A percentile compares a stretch with the other conserved stretches of the same genome.
Conservation (phyloP, 2,797 vertebrate genomes). For the Poeciliopsis infans region DNA sequence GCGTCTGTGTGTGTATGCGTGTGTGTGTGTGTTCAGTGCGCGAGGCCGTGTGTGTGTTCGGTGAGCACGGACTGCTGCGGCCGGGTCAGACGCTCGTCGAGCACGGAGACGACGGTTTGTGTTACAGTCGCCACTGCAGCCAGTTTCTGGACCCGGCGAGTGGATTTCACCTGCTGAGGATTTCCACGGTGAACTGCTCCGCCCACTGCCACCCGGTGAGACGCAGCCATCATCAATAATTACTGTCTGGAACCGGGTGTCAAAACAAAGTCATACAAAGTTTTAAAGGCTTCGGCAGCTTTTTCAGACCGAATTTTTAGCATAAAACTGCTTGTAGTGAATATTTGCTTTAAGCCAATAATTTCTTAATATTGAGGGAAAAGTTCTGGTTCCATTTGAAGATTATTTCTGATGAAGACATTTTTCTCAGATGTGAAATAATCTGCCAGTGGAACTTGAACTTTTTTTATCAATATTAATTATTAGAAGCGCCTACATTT, state of each 20-base stretch:
- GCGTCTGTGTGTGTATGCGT: constrained; percentile 92
- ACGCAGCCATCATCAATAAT: not conserved
- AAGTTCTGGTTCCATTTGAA: no score
- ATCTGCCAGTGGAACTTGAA: no score
- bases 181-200: constrained; percentile 86
- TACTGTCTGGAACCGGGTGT: not conserved
- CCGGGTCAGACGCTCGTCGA: constrained; percentile 93
- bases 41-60: constrained; percentile 90
- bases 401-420: no score
- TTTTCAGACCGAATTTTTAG: not conserved
- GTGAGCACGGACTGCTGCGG: constrained; percentile 85
- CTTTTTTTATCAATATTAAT: no score
- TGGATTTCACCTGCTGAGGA: constrained; percentile 86
- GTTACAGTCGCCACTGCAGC: constrained; percentile 87
- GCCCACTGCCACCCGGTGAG: constrained; percentile 88
- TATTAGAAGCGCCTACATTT: no score
- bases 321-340: not conserved
- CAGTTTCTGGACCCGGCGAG: constrained; percentile 82
- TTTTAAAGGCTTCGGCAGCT: not conserved
- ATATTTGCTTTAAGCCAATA: not conserved
- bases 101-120: constrained; percentile 84
- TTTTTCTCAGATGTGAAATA: no score
- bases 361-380: no score
- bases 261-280: not conserved
- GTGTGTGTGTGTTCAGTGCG: constrained; percentile 78